Conservation (phyloP, 2,888 invertebrate species). For the Agrenia bidenticulata region DNA sequence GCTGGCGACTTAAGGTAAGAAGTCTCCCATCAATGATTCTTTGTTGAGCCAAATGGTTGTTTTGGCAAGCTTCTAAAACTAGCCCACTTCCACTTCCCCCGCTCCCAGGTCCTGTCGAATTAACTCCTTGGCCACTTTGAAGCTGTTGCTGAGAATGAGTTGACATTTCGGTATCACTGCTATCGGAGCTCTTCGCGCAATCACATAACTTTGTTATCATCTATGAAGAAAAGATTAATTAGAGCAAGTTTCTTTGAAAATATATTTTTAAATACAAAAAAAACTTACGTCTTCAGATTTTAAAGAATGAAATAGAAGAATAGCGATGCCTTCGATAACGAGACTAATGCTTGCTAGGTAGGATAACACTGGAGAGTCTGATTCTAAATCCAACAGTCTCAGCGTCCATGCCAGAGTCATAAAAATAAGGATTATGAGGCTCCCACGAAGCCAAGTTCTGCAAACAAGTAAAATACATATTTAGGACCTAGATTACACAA, state of each 20-base stretch:
- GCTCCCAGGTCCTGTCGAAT: constrained; percentile 33
- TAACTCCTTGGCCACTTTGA: constrained; percentile 40
- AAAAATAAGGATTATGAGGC: constrained; percentile 52
- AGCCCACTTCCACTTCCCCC: constrained; percentile 30
- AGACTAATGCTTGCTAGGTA: constrained; percentile 52
- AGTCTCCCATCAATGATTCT: constrained; percentile 49
- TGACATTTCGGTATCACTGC: constrained; percentile 53
- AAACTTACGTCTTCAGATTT: constrained; percentile 53
- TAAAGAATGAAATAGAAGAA: constrained; percentile 52
- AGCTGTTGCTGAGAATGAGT: constrained; percentile 53
- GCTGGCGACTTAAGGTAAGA: constrained; percentile 49
- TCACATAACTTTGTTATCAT: constrained; percentile 53
- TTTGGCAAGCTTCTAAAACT: constrained; percentile 48
- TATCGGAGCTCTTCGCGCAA: constrained; percentile 52
- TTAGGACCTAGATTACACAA: neutral
- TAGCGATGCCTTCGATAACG: constrained; percentile 50
- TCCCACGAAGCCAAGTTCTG: constrained; percentile 53
- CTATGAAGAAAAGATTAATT: constrained; percentile 32
- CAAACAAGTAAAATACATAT: constrained; percentile 2
- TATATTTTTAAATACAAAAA: constrained; percentile 1
- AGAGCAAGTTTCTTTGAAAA: neutral
- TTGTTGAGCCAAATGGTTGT: constrained; percentile 50
- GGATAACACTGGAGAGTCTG: constrained; percentile 48
- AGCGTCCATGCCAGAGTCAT: constrained; percentile 53
- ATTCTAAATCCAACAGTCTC: constrained; percentile 52